Evolutionary conservation across 2,113 vertebrate species (phyloP).

Genomic region (Urocitellus parryii): DNA sequence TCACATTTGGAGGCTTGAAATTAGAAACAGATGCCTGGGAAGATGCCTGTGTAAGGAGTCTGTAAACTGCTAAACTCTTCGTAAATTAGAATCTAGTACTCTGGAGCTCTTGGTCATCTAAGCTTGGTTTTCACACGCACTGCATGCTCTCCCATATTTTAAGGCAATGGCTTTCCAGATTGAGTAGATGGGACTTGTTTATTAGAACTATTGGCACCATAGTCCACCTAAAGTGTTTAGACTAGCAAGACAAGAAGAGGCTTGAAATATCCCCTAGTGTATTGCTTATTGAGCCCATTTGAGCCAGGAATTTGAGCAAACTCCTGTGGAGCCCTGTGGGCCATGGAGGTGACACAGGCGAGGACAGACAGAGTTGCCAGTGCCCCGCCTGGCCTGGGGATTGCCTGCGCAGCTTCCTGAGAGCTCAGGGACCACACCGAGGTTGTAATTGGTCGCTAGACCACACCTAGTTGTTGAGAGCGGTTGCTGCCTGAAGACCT

Average conservation of each 20-base stretch:
- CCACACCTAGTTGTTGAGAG: constrained; percentile 93
- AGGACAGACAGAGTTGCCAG: constrained; percentile 15
- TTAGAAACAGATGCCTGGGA: neutral
- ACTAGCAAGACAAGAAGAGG: constrained; percentile 45
- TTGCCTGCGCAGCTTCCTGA: constrained; percentile 53
- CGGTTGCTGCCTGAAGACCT: constrained; percentile 82
- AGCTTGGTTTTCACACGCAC: neutral
- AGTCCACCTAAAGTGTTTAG: neutral
- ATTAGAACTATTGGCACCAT: neutral
- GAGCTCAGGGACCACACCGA: constrained; percentile 77
- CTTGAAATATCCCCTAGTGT: constrained; percentile 43
- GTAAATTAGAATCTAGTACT: neutral
- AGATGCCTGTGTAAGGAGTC: neutral
- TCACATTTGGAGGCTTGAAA: neutral
- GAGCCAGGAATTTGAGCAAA: constrained; percentile 27
- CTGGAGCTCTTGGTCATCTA: neutral
- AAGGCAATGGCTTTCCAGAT: neutral
- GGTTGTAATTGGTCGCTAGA: constrained; percentile 83
- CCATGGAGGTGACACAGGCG: neutral
- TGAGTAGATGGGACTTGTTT: neutral
- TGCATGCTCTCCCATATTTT: neutral
- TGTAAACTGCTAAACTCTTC: neutral
- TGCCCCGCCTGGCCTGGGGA: constrained; percentile 58
- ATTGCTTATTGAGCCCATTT: neutral
- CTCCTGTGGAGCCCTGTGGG: neutral